Base-by-base conservation (phyloP, 2,113 vertebrate genomes). In the Condylura cristata region DNA sequence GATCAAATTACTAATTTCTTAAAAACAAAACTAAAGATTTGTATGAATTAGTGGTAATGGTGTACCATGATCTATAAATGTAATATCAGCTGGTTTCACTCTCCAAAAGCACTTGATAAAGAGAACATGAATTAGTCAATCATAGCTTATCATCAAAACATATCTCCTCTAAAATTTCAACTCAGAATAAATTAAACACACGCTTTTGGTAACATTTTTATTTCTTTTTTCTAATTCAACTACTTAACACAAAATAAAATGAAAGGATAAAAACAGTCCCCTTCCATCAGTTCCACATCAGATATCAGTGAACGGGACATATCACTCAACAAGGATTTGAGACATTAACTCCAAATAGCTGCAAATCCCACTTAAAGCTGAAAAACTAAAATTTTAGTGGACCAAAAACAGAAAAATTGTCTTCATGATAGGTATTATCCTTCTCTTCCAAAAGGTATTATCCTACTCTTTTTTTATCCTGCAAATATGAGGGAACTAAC, bases 181-280 rank as follows among this genome's bases (percentile, higher is more conserved):
- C 41, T 44, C 41, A 93, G 68, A 96, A 46, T 65, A 91, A 86
- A 95, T 28, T 41, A 84, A 61, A 89, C 26, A 61, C 11, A 84
- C 6, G 71, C 28, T 78, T 86, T 81, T 68, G 32, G 56, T 30
- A 86, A 86, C 22, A 76, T 3, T 76, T 89, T 76, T 46, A 34
- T 51, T 56, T 20, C 22, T 56, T 53, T 12, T 22, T 41, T 88
- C 46, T 90, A n/a, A 87, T 44, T 84, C 78, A 93, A 81, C 26
- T 41, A 88, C 48, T 72, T 28, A 95, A 46, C 30, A 60, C 7
- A 37, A 34, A 93, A 66, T 56, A 79, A 8, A 85, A 60, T 44
- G 8, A 56, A 37, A 32, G 58, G 14, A 91, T n/a, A 90, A 76
- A 78, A 71, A 53, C 2, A 16, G 17, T 81, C 51, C 20, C 92